Conservation (phyloP, 2,888 invertebrate genomes). For the Diadromus collaris region DNA sequence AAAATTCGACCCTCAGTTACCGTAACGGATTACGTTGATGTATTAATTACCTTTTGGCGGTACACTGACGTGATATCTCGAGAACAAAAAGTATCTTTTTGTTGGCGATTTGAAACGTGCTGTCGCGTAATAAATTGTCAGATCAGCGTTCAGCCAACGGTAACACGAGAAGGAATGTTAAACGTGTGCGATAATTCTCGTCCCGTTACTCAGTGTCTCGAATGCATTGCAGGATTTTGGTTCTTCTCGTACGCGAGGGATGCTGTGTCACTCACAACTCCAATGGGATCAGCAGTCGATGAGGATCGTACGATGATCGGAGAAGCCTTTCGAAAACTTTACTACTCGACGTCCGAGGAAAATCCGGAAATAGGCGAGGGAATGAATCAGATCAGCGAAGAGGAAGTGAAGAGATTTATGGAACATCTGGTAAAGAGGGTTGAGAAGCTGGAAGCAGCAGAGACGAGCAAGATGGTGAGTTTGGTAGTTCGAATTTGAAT, state of each 20-base stretch:
- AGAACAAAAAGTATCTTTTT: slow-evolving; percentile 21
- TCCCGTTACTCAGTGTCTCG: slow-evolving; percentile 1
- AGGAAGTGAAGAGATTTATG: slow-evolving; percentile 61
- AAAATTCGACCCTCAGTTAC: slow-evolving; percentile 78
- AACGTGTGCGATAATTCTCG: slow-evolving; percentile 24
- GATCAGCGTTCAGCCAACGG: slow-evolving; percentile 65
- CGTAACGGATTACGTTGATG: slow-evolving; percentile 60
- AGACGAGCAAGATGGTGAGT: slow-evolving; percentile 64
- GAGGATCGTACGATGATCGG: background rate
- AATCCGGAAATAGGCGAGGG: background rate
- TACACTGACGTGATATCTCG: slow-evolving; percentile 61
- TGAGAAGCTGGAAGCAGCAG: slow-evolving; percentile 67
- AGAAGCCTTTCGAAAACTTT: background rate
- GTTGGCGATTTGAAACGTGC: slow-evolving; percentile 6
- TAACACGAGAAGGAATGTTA: slow-evolving; percentile 69
- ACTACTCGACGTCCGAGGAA: background rate
- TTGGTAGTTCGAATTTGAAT: background rate
- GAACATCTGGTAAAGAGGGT: slow-evolving; percentile 69
- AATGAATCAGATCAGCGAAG: slow-evolving; percentile 40
- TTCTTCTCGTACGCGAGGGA: slow-evolving; percentile 62
- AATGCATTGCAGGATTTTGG: slow-evolving; percentile 71
- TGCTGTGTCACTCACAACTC: slow-evolving; percentile 43
- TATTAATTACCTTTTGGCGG: slow-evolving; percentile 41
- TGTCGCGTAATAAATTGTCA: slow-evolving; percentile 47
- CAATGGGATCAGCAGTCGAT: background rate